Base-by-base conservation (phyloP, 2,888 invertebrate species). In the Pterobdella sp. region DNA sequence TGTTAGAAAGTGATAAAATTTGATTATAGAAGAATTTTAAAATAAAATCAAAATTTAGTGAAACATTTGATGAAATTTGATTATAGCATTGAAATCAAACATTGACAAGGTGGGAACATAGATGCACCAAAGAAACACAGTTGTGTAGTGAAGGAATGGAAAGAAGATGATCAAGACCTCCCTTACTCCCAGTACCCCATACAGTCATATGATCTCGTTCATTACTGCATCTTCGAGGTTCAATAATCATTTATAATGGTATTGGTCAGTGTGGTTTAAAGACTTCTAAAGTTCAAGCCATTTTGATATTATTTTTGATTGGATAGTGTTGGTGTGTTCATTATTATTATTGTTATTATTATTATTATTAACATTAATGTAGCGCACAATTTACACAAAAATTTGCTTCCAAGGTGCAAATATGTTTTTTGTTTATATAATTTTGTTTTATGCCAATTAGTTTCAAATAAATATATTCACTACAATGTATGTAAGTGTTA, bases 141-240 rank as follows among this genome's bases (percentile, higher is more conserved):
- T 36, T 36, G 36, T 22, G 26, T 22, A 34, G 56, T 71, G 63
- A 71, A 71, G 60, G 37, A n/a, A 31, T 71, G 71, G 71, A 63
- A 4, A 52, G 63, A 34, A 32, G 63, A 26, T n/a, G 71, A 71
- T 2, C 36, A 32, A 35, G 56, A 1, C 1, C 32, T 63, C 1
- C 71, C 71, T 14, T 37, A 56, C 26, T 4, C 18, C n/a, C n/a
- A 71, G 14, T 71, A 56, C 56, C 63, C 56, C 63, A 63, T 34
- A 14, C 35, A 63, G 4, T 31, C 32, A 35, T 71, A 71, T 63
- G 63, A 71, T 49, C 35, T 71, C n/a, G 26, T 71, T 18, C 63
- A 71, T 18, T 35, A 35, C 36, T 60, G 22, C n/a, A 35, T 56
- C 63, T 71, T 71, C 36, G 34, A 34, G 22, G 71, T 71, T 22